Base-by-base conservation (phyloP, 2,797 vertebrate species). In the Cetoscarus ocellatus region DNA sequence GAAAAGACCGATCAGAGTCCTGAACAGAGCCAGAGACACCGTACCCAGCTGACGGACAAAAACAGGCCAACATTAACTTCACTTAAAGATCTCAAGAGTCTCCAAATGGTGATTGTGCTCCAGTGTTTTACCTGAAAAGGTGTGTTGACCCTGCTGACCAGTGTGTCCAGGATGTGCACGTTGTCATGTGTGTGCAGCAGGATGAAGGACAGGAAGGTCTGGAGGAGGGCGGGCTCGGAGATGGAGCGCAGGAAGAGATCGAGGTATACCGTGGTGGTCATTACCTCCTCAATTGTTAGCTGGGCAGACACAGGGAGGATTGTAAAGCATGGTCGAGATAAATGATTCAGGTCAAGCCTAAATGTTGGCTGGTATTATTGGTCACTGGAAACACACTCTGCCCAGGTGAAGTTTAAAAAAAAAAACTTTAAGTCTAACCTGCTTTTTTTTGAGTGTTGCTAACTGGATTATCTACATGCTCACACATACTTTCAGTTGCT, bases 241-340 rank as follows among this genome's bases (percentile, higher is more conserved):
- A 98, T 88, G 39, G 95, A 97, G 15, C 97, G 95, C 83, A 99
- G 88, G 81, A 99, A 99, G 36, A 99, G 95, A 54, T 99, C 98
- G 89, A 99, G 85, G 79, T 99, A 99, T 0, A 97, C 97, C 0
- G 98, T 99, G 2, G 97, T 98, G 39, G 97, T 96, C 97, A 98
- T 99, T 81, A 98, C 97, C 83, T 99, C 98, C 91, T 99, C 98
- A 84, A 99, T 94, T 0, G 97, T 98, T 71, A 96, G 90, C 98
- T 99, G 36, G 10, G 49, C 48, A 61, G 13, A 11, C 10, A 50
- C 3, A 4, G 3, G 4, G 1, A 53, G 8, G 14, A 35, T 10
- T 11, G 13, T 34, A 6, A 13, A 36, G 35, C 51, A 53, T 14
- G 34, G 13, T 8, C 7, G 5, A 27, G 11, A 13, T 17, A 6